Evolutionary conservation across 2,113 vertebrate genomes (phyloP).

Genomic region (Murina feae): DNA sequence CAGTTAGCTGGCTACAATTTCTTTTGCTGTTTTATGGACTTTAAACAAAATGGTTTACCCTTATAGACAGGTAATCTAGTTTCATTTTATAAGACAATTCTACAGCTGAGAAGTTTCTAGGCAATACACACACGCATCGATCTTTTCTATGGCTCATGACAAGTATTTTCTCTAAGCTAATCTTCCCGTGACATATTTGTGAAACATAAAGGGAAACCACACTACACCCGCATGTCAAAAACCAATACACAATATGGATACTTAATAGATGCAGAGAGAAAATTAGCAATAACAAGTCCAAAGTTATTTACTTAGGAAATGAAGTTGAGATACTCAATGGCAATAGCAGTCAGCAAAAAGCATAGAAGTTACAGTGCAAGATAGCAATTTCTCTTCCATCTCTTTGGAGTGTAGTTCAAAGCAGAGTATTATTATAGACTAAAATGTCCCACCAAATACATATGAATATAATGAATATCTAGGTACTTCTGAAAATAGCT

Average conservation of each 20-base stretch:
- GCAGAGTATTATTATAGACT: neutral
- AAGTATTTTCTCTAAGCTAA: constrained; percentile 40
- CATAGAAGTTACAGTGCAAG: neutral
- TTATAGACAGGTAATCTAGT: neutral
- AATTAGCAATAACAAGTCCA: constrained; percentile 27
- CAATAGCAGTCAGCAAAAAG: neutral
- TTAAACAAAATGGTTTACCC: neutral
- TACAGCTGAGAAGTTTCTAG: neutral
- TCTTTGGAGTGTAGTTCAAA: neutral
- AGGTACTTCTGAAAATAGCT: neutral
- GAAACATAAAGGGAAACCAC: constrained; percentile 31
- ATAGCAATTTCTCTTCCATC: neutral
- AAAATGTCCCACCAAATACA: neutral
- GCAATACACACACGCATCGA: neutral
- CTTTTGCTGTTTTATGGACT: neutral
- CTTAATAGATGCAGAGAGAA: neutral
- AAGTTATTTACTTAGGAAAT: constrained; percentile 32
- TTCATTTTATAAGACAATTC: neutral
- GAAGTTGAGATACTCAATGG: neutral
- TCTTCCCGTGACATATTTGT: constrained; percentile 28
- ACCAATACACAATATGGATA: neutral
- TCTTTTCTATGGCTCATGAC: neutral
- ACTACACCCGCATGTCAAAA: constrained; percentile 14
- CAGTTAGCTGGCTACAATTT: neutral
- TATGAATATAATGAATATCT: neutral